These are phyloP conservation scores for Polyploca ridens DNA, from an alignment of 2,888 invertebrate species.

Conservation along the genomic window DNA sequence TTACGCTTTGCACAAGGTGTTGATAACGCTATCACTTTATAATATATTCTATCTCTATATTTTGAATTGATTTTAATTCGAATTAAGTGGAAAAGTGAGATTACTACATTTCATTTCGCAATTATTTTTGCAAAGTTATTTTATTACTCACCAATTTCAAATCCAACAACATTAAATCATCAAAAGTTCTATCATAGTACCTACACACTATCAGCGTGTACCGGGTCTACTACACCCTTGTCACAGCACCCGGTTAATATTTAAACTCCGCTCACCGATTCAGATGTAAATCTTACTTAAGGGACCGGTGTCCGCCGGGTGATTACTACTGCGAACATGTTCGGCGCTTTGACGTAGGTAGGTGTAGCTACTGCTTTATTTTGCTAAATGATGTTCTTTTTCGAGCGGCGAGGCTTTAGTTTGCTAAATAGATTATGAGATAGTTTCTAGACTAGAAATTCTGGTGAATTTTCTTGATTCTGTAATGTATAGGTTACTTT, in stretches of 20 bases:
- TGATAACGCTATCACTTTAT: too few species aligned
- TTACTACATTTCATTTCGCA: too few species aligned
- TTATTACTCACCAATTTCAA: background rate
- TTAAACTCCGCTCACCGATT: conserved; percentile 46
- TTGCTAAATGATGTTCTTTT: background rate
- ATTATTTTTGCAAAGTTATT: background rate
- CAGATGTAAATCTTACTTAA: conserved; percentile 49
- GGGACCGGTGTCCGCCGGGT: conserved; percentile 41
- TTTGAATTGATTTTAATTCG: too few species aligned
- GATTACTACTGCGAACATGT: conserved; percentile 29
- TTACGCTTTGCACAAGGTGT: too few species aligned
- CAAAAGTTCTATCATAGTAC: conserved; percentile 15
- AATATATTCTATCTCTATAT: too few species aligned
- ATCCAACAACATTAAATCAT: background rate
- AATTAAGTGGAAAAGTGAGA: too few species aligned
- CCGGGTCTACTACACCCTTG: conserved; percentile 40
- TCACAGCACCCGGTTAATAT: conserved; percentile 55
- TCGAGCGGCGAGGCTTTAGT: background rate
- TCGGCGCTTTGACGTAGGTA: conserved; percentile 24
- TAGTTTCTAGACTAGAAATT: background rate
- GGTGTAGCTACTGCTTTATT: conserved; percentile 12
- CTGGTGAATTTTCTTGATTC: background rate
- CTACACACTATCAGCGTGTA: conserved; percentile 10
- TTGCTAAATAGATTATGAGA: background rate
- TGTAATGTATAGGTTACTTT: too few species aligned